Evolutionary conservation across 2,797 vertebrate species (phyloP), one percentile per base, ranked within the genome.

Genomic region (Staurois parvus): DNA sequence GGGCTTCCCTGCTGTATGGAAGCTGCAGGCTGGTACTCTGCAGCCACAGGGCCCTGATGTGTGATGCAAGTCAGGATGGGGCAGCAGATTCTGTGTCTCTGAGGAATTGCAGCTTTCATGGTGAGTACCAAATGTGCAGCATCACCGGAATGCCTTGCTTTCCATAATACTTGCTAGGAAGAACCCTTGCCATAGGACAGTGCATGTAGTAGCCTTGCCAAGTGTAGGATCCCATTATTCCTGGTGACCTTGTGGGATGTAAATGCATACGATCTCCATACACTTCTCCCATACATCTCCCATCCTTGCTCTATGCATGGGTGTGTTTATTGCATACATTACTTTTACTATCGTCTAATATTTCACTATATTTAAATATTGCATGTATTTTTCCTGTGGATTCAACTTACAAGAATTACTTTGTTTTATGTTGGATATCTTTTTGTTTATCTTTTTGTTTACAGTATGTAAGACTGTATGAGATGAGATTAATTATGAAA

Each of bases 21-120:
- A 79, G 30, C 62, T 45, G 59, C 45, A 24, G 84, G 81, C 76
- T 84, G 86, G 21, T 81, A 17, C 80, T 72, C 6, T 37, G 34
- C 80, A 30, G 75, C 40, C 62, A 15, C 29, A 72, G 79, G 68
- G 83, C 66, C 85, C 48, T 81, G 28, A 28, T 34, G 29, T 80
- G 69, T 80, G 69, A 82, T 72, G 52, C 37, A 32, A 42, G 75
- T 37, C 83, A 79, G 85, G 76, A 89, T 90, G 90, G 92, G 91
- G 91, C 91, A 92, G 74, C 74, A 74, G 88, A 26, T 90, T 88
- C 88, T 84, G 87, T 28, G 86, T 87, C 91, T 91, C 88, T 90
- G 89, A 93, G 89, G 91, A 92, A 92, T 89, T 17, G 90, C 93
- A 92, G 95, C 94, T 89, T 95, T 95, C 95, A 96, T 96, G 95